Conservation (phyloP, 2,797 vertebrate genomes). For the Jordanella pulchra region DNA sequence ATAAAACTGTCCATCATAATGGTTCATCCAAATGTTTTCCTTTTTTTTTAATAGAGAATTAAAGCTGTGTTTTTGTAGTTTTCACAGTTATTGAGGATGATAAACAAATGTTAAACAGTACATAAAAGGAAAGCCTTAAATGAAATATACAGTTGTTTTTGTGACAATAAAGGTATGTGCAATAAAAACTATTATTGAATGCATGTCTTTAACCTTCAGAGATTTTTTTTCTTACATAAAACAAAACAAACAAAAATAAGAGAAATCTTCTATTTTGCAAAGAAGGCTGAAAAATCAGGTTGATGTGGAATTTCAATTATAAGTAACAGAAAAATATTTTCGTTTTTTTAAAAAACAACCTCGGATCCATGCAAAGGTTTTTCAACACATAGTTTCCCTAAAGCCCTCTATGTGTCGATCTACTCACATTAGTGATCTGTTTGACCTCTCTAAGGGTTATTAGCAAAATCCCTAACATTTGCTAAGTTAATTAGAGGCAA, state of each 20-base stretch:
- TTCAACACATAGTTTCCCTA: neutral
- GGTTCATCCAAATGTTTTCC: too few relatives aligned
- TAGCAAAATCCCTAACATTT: constrained; percentile 47
- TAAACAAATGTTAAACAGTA: too few relatives aligned
- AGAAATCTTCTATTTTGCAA: neutral
- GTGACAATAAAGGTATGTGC: neutral
- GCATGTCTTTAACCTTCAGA: neutral
- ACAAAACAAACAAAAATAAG: too few relatives aligned
- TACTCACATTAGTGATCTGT: constrained; percentile 12
- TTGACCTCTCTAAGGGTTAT: constrained; percentile 34
- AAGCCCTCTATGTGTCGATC: constrained; percentile 6
- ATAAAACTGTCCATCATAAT: too few relatives aligned
- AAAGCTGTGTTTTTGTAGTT: too few relatives aligned
- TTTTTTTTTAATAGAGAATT: too few relatives aligned
- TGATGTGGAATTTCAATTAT: too few relatives aligned
- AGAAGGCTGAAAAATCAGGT: neutral
- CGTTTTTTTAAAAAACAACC: too few relatives aligned
- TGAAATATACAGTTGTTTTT: neutral
- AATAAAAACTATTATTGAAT: neutral
- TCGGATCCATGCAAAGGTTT: neutral
- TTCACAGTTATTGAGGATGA: too few relatives aligned
- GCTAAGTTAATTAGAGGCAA: constrained; percentile 51
- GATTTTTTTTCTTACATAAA: neutral
- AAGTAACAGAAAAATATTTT: too few relatives aligned
- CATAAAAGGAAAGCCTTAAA: too few relatives aligned